phyloP scores from a whole-genome alignment of 2,113 vertebrate genomes.

The Cynopterus brachyotis region DNA sequence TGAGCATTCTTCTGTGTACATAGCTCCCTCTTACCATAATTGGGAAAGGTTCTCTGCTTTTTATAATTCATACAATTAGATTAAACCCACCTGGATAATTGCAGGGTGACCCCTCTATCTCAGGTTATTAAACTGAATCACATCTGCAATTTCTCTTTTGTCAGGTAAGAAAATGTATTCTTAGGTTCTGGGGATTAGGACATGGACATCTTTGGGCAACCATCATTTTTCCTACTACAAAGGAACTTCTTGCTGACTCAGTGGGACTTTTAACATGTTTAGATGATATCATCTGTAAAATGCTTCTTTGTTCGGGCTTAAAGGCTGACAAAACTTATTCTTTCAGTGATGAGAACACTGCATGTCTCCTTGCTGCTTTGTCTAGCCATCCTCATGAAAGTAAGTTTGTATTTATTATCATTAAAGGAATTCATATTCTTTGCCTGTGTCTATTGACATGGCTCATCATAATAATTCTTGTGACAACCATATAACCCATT shows the following conservation, averaged over 20 bases:
- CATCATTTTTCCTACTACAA: not conserved
- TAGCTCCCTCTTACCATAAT: not conserved
- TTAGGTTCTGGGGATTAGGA: not conserved
- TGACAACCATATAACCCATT: not conserved
- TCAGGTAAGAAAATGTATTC: not conserved
- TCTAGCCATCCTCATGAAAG: not conserved
- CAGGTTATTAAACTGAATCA: not conserved
- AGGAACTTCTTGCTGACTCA: not conserved
- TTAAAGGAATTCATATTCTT: not conserved
- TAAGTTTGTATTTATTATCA: not conserved
- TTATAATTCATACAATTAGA: not conserved
- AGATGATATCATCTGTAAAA: not conserved
- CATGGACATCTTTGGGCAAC: not conserved
- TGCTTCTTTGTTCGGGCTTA: not conserved
- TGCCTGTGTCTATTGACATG: not conserved
- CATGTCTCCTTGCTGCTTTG: not conserved
- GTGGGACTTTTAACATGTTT: not conserved
- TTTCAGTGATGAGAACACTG: not conserved
- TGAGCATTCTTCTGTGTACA: not conserved
- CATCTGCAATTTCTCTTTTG: not conserved
- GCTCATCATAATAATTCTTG: not conserved
- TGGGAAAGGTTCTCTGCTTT: not conserved
- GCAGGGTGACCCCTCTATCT: not conserved
- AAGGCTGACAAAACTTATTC: not conserved
- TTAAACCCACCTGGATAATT: not conserved